Percentiles rank a stretch among this genome's conserved stretches.
Conservation (phyloP, 2,888 invertebrate species). For the Dasysyrphus albostriatus region DNA sequence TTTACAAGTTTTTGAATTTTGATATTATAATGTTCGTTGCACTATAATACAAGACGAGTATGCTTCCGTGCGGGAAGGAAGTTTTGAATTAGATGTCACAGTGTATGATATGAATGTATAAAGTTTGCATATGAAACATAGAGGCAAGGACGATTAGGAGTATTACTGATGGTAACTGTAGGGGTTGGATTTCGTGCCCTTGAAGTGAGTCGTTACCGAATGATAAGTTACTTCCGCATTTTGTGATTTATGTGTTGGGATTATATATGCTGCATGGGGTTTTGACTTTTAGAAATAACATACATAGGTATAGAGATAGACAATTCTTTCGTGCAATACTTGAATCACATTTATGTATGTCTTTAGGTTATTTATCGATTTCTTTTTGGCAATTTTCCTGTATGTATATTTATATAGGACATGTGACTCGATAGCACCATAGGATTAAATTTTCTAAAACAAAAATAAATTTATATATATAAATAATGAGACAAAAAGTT, state of each 20-base stretch:
- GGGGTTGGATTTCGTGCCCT: neutral
- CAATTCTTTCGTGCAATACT: neutral
- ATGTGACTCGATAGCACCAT: too few relatives aligned
- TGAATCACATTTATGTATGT: too few relatives aligned
- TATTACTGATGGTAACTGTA: neutral
- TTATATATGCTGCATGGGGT: neutral
- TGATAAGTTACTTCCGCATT: conserved; percentile 18
- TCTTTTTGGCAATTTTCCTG: too few relatives aligned
- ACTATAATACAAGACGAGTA: conserved; percentile 1
- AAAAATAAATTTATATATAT: too few relatives aligned
- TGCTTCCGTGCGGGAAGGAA: conserved; percentile 50
- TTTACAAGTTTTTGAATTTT: conserved; percentile 62
- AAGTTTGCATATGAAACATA: neutral
- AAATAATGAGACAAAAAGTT: too few relatives aligned
- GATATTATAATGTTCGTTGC: conserved; percentile 47
- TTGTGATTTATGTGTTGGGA: neutral
- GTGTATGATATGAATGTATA: conserved; percentile 21
- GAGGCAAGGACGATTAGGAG: neutral
- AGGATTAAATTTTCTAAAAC: too few relatives aligned
- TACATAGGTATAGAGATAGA: neutral
- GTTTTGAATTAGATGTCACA: conserved; percentile 23
- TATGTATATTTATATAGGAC: too few relatives aligned
- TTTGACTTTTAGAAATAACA: neutral
- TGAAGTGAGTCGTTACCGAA: neutral
- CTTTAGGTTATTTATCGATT: too few relatives aligned